Evolutionary conservation across 1,140 invertebrate species (phyloP).

Genomic region (Bombus pascuorum): DNA sequence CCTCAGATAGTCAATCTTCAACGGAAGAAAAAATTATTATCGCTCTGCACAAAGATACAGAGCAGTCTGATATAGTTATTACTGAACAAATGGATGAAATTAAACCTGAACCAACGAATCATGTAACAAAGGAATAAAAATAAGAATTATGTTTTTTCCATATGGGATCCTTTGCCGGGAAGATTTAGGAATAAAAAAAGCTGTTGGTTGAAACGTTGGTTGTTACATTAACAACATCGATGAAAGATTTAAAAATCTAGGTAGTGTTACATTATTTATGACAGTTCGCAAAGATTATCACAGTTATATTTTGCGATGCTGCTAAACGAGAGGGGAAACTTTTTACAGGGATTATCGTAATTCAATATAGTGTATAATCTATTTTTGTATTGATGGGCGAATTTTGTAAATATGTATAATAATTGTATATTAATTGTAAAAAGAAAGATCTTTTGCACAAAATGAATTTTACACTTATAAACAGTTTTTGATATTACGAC

Average conservation of each 20-base stretch:
- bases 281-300: conserved; percentile 9
- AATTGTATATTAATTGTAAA: conserved; percentile 78
- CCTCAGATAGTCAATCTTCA: conserved; percentile 84
- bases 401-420: conserved; percentile 74
- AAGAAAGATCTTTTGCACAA: conserved; percentile 67
- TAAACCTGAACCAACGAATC: conserved; percentile 75
- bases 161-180: not conserved
- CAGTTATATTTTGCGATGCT: conserved; percentile 28
- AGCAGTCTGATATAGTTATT: conserved; percentile 75
- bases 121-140: conserved; percentile 77
- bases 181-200: conserved; percentile 15
- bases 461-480: conserved; percentile 77
- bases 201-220: conserved; percentile 18
- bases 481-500: conserved; percentile 73
- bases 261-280: conserved; percentile 34
- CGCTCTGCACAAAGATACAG: conserved; percentile 81
- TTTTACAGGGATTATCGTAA: conserved; percentile 57
- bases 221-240: conserved; percentile 11
- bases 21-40: conserved; percentile 88
- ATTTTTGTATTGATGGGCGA: conserved; percentile 76
- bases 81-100: conserved; percentile 72
- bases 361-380: conserved; percentile 57
- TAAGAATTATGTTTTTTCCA: not conserved
- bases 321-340: conserved; percentile 5
- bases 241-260: conserved; percentile 9